Base-by-base conservation (phyloP, 2,113 vertebrate species). In the Peromyscus leucopus region DNA sequence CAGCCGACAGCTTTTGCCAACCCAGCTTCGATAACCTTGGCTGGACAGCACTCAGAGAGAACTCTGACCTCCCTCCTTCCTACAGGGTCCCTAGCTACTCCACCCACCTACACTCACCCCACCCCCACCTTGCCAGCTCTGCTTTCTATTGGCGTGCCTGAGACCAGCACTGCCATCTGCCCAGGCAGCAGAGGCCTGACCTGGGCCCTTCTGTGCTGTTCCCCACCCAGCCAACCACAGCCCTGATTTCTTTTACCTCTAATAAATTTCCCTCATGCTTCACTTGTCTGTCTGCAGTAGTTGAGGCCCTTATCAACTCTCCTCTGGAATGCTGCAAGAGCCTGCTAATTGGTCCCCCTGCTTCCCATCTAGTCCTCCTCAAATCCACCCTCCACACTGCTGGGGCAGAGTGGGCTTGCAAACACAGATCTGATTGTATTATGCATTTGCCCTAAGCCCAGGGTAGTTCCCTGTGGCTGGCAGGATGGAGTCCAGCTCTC, bases 301-400 rank as follows among this genome's bases (percentile, higher is more conserved):
- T 39, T 4, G 31, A 87, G 55, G 76, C 24, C 89, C 65, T 96
- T 42, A 33, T 71, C 83, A 26, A 69, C 26, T 46, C 83, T 96
- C 46, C 86, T 87, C 84, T 76, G 17, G 67, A 94, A 78, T 39
- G 33, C 69, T n/a, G 36, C 57, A 79, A 4, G 31, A 69, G 36
- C 22, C 55, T 61, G 57, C 83, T 97, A 96, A 98, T 96, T 98
- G 97, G 97, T 96, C 91, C 96, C 96, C 76, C 28, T 88, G 93
- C 94, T 96, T 91, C 97, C 93, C 59, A 86, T 91, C 94, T 95
- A 89, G 78, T 84, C 86, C 83, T 96, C 82, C 57, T 95, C 95
- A 95, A 94, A 94, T 71, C 72, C n/a, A 88, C 72, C 67, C 83
- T 95, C 74, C 87, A 93, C 46, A 42, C 71, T 69, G 21, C 82